A percentile compares a stretch with the other conserved stretches of the same genome.
phyloP scores from a whole-genome alignment of 2,888 invertebrate genomes.

The Mactromeris polynyma region DNA sequence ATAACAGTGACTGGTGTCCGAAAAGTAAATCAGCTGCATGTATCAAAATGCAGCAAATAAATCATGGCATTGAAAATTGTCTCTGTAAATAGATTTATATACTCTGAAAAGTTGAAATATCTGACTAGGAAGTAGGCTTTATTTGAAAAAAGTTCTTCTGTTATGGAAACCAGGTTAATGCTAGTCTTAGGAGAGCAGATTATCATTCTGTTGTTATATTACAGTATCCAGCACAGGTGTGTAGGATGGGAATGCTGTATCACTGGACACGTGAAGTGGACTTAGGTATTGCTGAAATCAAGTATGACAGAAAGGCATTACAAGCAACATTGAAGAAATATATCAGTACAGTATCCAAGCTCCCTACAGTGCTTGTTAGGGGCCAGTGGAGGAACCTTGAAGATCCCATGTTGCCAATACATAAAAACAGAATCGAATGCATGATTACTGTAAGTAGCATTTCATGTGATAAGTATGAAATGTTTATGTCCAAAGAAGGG shows the following conservation, averaged over 20 bases:
- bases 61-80: too few species aligned
- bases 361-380: constrained; percentile 79
- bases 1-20: too few species aligned
- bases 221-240: constrained; percentile 87
- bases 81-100: too few species aligned
- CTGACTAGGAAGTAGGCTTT: too few species aligned
- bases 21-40: too few species aligned
- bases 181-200: too few species aligned
- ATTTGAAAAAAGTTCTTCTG: too few species aligned
- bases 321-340: constrained; percentile 84
- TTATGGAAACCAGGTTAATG: too few species aligned
- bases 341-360: constrained; percentile 78
- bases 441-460: constrained; percentile 84
- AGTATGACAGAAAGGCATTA: constrained; percentile 86
- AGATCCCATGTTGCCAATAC: constrained; percentile 83
- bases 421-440: constrained; percentile 85
- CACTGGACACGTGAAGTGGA: constrained; percentile 87
- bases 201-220: neutral
- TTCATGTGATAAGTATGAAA: too few species aligned
- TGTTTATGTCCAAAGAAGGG: too few species aligned
- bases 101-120: too few species aligned
- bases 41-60: too few species aligned
- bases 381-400: constrained; percentile 83
- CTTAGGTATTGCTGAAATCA: constrained; percentile 84
- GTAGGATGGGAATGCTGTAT: constrained; percentile 85